Base-by-base conservation (phyloP, 2,113 vertebrate species). In the Uropsilus gracilis region DNA sequence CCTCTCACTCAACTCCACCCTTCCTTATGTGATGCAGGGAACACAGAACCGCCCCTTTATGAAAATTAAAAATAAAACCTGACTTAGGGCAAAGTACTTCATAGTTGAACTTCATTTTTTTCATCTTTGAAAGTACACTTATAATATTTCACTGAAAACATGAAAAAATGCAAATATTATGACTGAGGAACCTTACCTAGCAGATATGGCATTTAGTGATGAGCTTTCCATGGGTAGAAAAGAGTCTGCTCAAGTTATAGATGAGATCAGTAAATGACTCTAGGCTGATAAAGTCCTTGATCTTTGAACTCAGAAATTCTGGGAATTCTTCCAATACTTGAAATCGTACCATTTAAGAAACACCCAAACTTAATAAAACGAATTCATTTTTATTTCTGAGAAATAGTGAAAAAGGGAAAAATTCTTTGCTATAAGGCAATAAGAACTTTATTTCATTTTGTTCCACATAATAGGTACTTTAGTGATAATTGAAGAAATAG, bases 141-240 rank as follows among this genome's bases (percentile, higher is more conserved):
- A 22, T 14, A 46, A 72, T 18, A 12, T 46, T 78, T 78, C 64
- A 69, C 12, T 63, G 69, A 91, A 7, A 9, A 13, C 6, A 2
- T 17, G 20, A 71, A 8, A 22, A 28, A 28, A 71, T 28, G 13
- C 3, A 2, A 1, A 34, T 7, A 1, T 30, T 8, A 34, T 28
- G 26, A 1, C 1, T 2, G 12, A 28, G 28, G 8, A 53, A 44
- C 6, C 22, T 2, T 2, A 8, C 10, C 44, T 69, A 32, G 76
- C 3, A 68, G 0, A 11, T 3, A 24, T 1, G 22, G 18, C 1
- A 1, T 44, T 63, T 17, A 28, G 28, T 5, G 26, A 48, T 1
- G 2, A n/a, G 18, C 22, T 53, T 55, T 3, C 13, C 26, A 3
- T 2, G 22, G 48, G 37, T 82, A 9, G 66, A 48, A 48, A 85